phyloP scores from a whole-genome alignment of 2,113 vertebrate genomes.

The Ptyas mucosa region DNA sequence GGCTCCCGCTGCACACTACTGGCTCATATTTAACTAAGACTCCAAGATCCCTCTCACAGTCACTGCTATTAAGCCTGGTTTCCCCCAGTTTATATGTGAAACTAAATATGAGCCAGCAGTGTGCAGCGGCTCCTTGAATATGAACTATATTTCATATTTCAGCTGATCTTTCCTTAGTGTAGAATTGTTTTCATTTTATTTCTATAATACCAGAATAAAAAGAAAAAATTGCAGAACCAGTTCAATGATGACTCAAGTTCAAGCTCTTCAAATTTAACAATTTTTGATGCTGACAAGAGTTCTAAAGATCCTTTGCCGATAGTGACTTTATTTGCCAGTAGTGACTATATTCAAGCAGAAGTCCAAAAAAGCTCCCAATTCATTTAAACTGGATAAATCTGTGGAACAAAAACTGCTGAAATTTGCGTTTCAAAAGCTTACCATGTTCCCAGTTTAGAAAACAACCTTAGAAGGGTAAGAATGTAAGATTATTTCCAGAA shows the following conservation, averaged over 20 bases:
- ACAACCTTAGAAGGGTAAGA: background rate
- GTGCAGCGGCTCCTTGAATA: background rate
- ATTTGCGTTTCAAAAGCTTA: background rate
- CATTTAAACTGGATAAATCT: background rate
- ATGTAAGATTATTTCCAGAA: background rate
- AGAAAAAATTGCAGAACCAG: background rate
- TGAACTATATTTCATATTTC: background rate
- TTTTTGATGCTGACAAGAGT: background rate
- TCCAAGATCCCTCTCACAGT: too few species aligned
- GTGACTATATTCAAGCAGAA: background rate
- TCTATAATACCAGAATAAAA: background rate
- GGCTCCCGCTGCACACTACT: too few species aligned
- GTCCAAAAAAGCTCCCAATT: background rate
- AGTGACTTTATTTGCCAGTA: background rate
- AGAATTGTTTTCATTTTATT: background rate
- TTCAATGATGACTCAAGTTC: background rate
- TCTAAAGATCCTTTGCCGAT: background rate
- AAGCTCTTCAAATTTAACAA: background rate
- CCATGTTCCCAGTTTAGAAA: background rate
- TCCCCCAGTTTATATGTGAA: too few species aligned
- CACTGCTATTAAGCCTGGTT: too few species aligned
- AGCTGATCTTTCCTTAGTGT: background rate
- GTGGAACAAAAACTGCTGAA: background rate
- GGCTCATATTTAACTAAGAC: too few species aligned
- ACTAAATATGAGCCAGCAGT: too few species aligned